Evolutionary conservation across 2,888 invertebrate genomes (phyloP).

Genomic region (Caenorhabditis auriculariae): DNA sequence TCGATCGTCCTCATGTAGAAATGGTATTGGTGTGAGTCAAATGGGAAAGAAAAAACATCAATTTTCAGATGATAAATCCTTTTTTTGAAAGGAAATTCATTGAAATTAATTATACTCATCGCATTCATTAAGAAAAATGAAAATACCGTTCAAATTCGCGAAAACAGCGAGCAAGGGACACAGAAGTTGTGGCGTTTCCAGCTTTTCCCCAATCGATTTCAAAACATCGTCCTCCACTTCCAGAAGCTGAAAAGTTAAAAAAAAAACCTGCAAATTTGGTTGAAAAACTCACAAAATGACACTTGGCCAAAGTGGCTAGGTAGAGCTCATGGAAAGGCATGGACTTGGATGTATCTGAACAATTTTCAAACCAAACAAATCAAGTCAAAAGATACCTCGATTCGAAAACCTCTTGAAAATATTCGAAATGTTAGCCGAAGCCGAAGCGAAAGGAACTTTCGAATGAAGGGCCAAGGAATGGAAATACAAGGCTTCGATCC

Average conservation of each 20-base stretch:
- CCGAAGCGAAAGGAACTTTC: conserved; percentile 10
- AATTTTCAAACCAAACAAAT: conserved; percentile 1
- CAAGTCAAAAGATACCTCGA: conserved; percentile 8
- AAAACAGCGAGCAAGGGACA: no score
- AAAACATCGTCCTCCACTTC: conserved; percentile 12
- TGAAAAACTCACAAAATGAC: conserved; percentile 25
- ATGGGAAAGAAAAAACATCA: no score
- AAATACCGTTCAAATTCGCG: no score
- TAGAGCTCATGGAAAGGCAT: conserved; percentile 12
- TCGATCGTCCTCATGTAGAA: no score
- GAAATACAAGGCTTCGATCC: conserved; percentile 25
- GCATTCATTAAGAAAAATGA: no score
- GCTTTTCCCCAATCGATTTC: conserved; percentile 3
- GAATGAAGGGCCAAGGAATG: conserved; percentile 33
- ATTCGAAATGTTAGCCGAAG: conserved; percentile 20
- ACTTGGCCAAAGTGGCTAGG: conserved; percentile 10
- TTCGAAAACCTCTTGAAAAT: conserved; percentile 38
- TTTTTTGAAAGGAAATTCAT: no score
- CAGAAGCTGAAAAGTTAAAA: conserved; percentile 10
- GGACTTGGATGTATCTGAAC: conserved; percentile 12
- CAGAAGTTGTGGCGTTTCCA: conserved; percentile 9
- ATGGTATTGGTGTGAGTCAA: no score
- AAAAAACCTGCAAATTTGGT: neutral
- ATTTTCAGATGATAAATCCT: no score
- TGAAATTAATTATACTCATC: no score